These are phyloP conservation scores for Tyto alba DNA, from an alignment of 2,113 vertebrate genomes.

Conservation along the genomic window DNA sequence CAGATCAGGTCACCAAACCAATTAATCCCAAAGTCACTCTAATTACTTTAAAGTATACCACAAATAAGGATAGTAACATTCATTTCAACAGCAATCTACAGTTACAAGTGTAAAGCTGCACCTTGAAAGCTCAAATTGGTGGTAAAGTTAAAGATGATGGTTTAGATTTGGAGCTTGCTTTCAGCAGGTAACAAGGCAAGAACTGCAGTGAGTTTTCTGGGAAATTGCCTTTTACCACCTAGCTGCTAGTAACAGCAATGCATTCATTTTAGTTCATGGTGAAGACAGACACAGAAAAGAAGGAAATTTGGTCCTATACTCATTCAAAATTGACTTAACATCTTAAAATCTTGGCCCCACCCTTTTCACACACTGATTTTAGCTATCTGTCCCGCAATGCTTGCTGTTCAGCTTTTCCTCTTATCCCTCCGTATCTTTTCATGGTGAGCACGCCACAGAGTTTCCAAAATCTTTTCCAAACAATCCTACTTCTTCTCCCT, in stretches of 20 bases:
- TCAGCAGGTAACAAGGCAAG: not conserved
- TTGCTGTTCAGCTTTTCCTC: not conserved
- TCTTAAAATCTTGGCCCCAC: not conserved
- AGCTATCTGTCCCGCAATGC: not conserved
- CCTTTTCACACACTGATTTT: not conserved
- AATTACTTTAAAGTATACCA: not conserved
- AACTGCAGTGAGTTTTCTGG: not conserved
- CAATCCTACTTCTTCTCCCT: not conserved
- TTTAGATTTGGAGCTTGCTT: not conserved
- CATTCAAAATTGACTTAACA: not conserved
- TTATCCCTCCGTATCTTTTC: not conserved
- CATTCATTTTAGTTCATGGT: not conserved
- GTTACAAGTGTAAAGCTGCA: not conserved
- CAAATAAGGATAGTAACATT: not conserved
- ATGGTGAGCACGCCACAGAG: not conserved
- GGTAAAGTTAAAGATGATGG: not conserved
- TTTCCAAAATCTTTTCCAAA: not conserved
- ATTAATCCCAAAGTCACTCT: not conserved
- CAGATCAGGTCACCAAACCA: not conserved
- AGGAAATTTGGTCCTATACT: not conserved
- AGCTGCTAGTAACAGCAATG: not conserved
- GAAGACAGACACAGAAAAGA: not conserved
- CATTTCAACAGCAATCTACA: not conserved
- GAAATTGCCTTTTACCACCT: not conserved
- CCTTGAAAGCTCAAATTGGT: not conserved